phyloP scores from a whole-genome alignment of 2,888 invertebrate genomes.

The Ormyrus pomaceus region DNA sequence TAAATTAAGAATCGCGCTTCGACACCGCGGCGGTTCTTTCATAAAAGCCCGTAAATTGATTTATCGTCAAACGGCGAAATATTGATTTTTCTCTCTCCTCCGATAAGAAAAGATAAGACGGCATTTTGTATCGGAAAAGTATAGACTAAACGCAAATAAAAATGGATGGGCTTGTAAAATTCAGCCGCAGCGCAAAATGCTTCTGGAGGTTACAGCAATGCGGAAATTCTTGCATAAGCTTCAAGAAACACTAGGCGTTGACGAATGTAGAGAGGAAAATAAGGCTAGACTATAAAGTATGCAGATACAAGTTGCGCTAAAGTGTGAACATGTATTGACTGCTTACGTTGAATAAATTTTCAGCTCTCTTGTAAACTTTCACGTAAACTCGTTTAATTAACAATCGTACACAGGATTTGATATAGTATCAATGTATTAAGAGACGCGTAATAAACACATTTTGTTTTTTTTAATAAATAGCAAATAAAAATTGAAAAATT shows the following conservation, averaged over 20 bases:
- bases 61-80: conserved; percentile 25
- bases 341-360: neutral
- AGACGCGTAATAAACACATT: no score
- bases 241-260: conserved; percentile 34
- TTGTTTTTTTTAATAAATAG: no score
- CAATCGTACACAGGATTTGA: no score
- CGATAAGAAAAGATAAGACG: conserved; percentile 41
- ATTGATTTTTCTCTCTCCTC: conserved; percentile 34
- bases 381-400: no score
- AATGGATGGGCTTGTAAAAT: conserved; percentile 19
- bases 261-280: conserved; percentile 32
- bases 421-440: no score
- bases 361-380: no score
- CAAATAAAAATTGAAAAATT: no score
- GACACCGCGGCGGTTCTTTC: neutral
- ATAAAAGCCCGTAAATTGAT: conserved; percentile 31
- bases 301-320: conserved; percentile 5
- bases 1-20: neutral
- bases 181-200: neutral
- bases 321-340: conserved; percentile 10
- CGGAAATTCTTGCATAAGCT: conserved; percentile 39
- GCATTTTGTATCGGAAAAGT: conserved; percentile 26
- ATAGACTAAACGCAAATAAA: conserved; percentile 16
- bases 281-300: conserved; percentile 25
- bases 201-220: conserved; percentile 31